Evolutionary conservation across 2,113 vertebrate genomes (phyloP).

Genomic region (Tiliqua scincoides): DNA sequence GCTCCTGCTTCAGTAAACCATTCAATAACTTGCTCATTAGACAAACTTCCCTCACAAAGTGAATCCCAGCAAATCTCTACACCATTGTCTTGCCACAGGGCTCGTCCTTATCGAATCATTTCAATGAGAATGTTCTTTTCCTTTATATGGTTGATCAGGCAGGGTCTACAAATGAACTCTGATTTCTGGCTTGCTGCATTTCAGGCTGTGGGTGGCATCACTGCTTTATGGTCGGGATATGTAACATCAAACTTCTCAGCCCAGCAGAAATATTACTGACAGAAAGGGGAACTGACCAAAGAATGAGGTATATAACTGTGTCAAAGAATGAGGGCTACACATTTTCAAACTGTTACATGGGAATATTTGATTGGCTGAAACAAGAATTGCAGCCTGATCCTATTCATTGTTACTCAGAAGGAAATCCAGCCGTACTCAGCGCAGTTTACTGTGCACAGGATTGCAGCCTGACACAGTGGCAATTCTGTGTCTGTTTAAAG

Average conservation of each 20-base stretch:
- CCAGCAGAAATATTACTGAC: neutral
- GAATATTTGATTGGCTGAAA: neutral
- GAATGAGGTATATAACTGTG: neutral
- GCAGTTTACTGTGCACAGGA: neutral
- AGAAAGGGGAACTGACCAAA: neutral
- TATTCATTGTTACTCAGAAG: neutral
- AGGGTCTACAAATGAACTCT: constrained; percentile 9
- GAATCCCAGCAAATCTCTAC: constrained; percentile 60
- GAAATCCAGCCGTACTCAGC: neutral
- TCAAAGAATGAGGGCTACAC: neutral
- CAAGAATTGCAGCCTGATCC: neutral
- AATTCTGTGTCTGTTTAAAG: neutral
- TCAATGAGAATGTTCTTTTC: constrained; percentile 40
- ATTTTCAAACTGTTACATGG: neutral
- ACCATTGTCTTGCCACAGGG: constrained; percentile 42
- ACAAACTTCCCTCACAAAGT: constrained; percentile 51
- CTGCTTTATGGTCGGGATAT: neutral
- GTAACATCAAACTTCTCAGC: neutral
- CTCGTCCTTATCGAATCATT: constrained; percentile 48
- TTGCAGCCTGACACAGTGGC: too few species aligned
- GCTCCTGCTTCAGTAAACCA: constrained; percentile 35
- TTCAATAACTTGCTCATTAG: constrained; percentile 57
- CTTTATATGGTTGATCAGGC: constrained; percentile 33
- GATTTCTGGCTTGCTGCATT: neutral
- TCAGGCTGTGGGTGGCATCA: neutral